These are phyloP conservation scores for Sturnus vulgaris DNA, from an alignment of 2,113 vertebrate species.

Conservation along the genomic window DNA sequence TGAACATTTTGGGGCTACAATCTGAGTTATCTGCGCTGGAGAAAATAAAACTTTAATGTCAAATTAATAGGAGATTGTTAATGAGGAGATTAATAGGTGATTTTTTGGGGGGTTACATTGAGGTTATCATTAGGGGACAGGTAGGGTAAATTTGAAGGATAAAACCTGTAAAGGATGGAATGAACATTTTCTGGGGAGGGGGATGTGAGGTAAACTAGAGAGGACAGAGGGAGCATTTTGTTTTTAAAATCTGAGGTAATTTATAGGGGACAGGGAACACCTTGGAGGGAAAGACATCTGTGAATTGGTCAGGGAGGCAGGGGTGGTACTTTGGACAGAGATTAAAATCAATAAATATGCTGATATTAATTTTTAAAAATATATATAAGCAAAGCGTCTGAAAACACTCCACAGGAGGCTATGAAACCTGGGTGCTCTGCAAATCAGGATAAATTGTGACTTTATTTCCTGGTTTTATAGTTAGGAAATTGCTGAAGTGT, in stretches of 20 bases:
- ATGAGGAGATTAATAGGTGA: too few species aligned
- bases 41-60: not conserved
- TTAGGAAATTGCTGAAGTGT: not conserved
- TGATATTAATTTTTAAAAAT: not conserved
- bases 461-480: not conserved
- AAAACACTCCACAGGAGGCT: not conserved
- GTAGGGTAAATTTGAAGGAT: not conserved
- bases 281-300: not conserved
- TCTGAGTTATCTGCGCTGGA: rapidly evolving
- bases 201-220: not conserved
- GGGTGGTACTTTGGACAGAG: rapidly evolving
- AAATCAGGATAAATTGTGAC: not conserved
- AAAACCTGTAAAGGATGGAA: not conserved
- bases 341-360: not conserved
- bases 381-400: not conserved
- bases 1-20: not conserved
- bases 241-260: not conserved
- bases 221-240: not conserved
- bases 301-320: not conserved
- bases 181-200: rapidly evolving
- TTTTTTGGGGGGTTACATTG: not conserved
- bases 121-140: rapidly evolving
- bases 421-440: rapidly evolving
- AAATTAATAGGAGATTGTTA: not conserved
- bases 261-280: not conserved